Evolutionary conservation across 2,888 invertebrate species (phyloP), one percentile per base, ranked within the genome.

Genomic region (Xestobium rufovillosum): DNA sequence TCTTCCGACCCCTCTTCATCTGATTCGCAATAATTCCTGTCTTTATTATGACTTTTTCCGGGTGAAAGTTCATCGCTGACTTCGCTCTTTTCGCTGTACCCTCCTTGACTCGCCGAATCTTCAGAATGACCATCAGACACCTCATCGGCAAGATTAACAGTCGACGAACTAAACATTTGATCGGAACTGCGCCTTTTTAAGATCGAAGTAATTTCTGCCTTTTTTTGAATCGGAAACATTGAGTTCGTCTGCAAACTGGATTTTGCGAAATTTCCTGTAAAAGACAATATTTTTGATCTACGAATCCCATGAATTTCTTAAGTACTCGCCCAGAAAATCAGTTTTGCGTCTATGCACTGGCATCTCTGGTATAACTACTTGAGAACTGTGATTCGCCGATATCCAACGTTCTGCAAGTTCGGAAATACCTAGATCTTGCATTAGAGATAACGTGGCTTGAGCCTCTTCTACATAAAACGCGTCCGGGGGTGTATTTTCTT

Each of bases 401-500:
- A 82, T 70, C 78, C 82, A 81, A 6, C 77, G 72, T 26, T 75
- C 73, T 6, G 84, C 75, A 33, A 86, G 67, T 46, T 78, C 78
- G 42, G 83, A 74, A 12, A 88, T 70, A 3, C 86, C 86, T 9
- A 86, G 76, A 46, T 83, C 82, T 50, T 80, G 78, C 1, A 88
- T 68, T 46, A 86, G 76, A 32, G 82, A 78, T 2, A 92, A 61
- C 2, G 90, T 90, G 43, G 87, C 86, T 60, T 87, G 85, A 33
- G 85, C 90, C 63, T 92, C 91, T 65, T 91, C 89, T 0, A 92
- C 85, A 53, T 89, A 88, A 63, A 89, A 85, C 1, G 83, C 77
- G 41, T 87, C 83, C 0, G 88, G 87, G 0, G 80, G 77, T 19
- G 74, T 72, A 29, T 72, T 66, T 11, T 75, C 76, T 26, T 75